Evolutionary conservation across 2,113 vertebrate species (phyloP).

Genomic region (Onychostoma macrolepis): DNA sequence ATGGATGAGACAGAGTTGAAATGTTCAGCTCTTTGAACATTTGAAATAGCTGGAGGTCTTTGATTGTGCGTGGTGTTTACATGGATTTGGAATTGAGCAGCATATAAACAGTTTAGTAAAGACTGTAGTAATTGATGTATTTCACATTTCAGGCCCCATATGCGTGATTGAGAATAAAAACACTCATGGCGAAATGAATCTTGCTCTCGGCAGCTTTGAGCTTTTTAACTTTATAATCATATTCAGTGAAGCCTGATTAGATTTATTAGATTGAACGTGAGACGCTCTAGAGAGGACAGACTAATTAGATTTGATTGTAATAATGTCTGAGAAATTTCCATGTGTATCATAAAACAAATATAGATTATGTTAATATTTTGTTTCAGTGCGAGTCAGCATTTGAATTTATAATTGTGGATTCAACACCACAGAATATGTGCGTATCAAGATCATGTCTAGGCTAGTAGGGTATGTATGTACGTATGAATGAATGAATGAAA

Average conservation of each 20-base stretch:
- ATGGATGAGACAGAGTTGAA: background rate
- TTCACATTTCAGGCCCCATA: conserved; percentile 2
- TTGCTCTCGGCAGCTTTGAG: conserved; percentile 18
- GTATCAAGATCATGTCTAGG: background rate
- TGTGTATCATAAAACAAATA: conserved; percentile 41
- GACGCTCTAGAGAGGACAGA: background rate
- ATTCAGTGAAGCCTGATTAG: conserved; percentile 26
- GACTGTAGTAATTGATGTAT: background rate
- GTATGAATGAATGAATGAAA: too few species aligned
- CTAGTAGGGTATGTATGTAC: too few species aligned
- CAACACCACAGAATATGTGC: background rate
- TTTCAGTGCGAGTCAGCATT: background rate
- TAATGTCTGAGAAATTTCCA: conserved; percentile 12
- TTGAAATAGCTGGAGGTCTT: conserved; percentile 26
- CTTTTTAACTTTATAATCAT: conserved; percentile 33
- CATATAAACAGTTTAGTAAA: conserved; percentile 4
- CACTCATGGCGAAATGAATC: background rate
- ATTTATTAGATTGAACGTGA: conserved; percentile 33
- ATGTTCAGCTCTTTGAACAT: conserved; percentile 12
- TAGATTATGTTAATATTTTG: conserved; percentile 33
- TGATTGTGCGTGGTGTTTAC: background rate
- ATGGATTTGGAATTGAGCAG: background rate
- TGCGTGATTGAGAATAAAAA: background rate
- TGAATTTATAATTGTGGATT: background rate
- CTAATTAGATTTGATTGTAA: conserved; percentile 38